Conservation (phyloP, 1,140 invertebrate genomes). For the Dysdera silvatica region DNA sequence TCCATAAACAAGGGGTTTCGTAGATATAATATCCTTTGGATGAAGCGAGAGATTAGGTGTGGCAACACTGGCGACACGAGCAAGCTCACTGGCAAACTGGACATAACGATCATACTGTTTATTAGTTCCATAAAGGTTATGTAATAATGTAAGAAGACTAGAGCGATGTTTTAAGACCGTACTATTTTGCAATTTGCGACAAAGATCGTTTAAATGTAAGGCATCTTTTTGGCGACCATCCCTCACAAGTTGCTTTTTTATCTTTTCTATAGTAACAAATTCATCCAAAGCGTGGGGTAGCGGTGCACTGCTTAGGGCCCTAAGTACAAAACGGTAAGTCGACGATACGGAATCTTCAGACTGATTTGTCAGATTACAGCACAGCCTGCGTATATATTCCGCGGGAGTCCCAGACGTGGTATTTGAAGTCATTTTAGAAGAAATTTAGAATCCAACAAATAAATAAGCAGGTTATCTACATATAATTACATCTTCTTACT, state of each 20-base stretch:
- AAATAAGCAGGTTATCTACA: too few species aligned
- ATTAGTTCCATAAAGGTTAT: constrained; percentile 5
- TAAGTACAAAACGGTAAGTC: too few species aligned
- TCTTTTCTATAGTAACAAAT: constrained; percentile 18
- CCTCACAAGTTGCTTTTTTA: constrained; percentile 19
- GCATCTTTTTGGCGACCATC: constrained; percentile 18
- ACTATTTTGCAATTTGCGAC: constrained; percentile 20
- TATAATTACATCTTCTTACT: too few species aligned
- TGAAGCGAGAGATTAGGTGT: neutral
- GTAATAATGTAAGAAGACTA: constrained; percentile 6
- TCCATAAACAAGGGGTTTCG: constrained; percentile 10
- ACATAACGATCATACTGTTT: neutral
- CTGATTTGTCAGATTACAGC: too few species aligned
- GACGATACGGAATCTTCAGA: too few species aligned
- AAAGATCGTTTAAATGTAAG: constrained; percentile 21
- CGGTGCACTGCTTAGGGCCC: too few species aligned
- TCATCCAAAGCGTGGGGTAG: too few species aligned
- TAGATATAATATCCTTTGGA: too few species aligned
- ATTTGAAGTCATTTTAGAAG: too few species aligned
- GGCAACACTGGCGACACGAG: neutral
- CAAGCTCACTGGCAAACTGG: neutral
- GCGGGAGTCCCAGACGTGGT: too few species aligned
- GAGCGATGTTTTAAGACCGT: constrained; percentile 8
- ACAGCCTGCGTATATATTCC: too few species aligned
- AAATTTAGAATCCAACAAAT: too few species aligned